phyloP scores from a whole-genome alignment of 2,888 invertebrate genomes.

The Frankliniella intonsa region DNA sequence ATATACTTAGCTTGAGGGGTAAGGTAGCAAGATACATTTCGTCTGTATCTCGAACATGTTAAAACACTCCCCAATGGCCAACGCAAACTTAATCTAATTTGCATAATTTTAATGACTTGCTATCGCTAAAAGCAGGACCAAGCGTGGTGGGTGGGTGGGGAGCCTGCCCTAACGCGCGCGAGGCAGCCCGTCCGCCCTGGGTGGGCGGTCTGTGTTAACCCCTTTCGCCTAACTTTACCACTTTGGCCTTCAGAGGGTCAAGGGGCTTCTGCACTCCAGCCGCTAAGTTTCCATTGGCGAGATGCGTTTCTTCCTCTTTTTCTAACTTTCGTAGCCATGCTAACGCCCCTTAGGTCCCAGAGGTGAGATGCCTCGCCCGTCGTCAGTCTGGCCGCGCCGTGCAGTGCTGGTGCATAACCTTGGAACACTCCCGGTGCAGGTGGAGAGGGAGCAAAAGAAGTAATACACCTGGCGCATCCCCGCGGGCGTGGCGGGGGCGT shows the following conservation, averaged over 20 bases:
- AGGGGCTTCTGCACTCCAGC: too few species aligned
- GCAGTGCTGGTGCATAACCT: too few species aligned
- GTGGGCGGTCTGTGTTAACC: background rate
- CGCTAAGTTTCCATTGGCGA: too few species aligned
- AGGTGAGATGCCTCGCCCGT: too few species aligned
- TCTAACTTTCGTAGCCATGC: too few species aligned
- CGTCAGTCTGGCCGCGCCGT: too few species aligned
- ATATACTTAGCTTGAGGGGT: too few species aligned
- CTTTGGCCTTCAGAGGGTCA: background rate
- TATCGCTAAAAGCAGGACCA: background rate
- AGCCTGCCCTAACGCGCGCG: background rate
- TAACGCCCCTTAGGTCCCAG: too few species aligned
- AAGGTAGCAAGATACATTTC: too few species aligned
- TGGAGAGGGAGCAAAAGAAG: too few species aligned
- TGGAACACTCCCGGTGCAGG: too few species aligned
- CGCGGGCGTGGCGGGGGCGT: background rate
- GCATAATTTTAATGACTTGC: slow-evolving; percentile 14
- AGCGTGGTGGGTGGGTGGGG: background rate
- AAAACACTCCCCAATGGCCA: background rate
- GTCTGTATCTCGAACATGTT: background rate
- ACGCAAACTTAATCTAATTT: slow-evolving; percentile 25
- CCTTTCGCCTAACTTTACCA: background rate
- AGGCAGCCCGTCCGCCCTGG: background rate
- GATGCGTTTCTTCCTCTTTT: too few species aligned
- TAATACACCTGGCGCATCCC: background rate